These are phyloP conservation scores for Megalops cyprinoides DNA, from an alignment of 2,797 vertebrate species.

Conservation along the genomic window DNA sequence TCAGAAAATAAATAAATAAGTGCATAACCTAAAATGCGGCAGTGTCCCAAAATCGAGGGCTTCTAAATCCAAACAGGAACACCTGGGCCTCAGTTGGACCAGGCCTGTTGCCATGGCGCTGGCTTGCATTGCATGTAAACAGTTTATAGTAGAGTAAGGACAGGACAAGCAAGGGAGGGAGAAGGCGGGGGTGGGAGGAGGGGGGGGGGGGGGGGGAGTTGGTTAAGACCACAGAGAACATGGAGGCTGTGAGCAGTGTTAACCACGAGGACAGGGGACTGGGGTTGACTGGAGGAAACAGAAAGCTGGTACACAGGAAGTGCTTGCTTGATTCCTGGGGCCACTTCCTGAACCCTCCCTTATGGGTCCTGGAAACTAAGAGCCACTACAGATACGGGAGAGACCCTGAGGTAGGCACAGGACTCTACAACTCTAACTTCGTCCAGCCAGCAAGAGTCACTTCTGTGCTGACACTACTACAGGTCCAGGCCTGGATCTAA, in stretches of 20 bases:
- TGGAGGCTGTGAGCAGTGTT: not conserved
- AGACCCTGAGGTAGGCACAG: too few relatives aligned
- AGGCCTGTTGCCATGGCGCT: constrained; percentile 48
- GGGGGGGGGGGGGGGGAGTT: constrained; percentile 26
- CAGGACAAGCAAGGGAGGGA: constrained; percentile 14
- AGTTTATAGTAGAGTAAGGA: constrained; percentile 62
- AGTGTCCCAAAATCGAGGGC: constrained; percentile 47
- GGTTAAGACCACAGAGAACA: not conserved
- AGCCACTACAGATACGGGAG: too few relatives aligned
- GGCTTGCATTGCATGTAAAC: constrained; percentile 62
- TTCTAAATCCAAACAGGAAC: constrained; percentile 71
- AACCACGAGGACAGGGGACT: not conserved
- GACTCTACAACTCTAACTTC: too few relatives aligned
- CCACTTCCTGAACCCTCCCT: too few relatives aligned
- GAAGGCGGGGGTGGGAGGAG: constrained; percentile 42
- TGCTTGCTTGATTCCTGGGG: too few relatives aligned
- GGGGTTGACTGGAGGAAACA: too few relatives aligned
- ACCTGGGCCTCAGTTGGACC: constrained; percentile 62
- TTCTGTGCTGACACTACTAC: too few relatives aligned
- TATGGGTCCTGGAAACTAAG: too few relatives aligned
- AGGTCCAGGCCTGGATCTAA: too few relatives aligned
- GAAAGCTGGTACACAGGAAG: too few relatives aligned
- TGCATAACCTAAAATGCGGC: too few relatives aligned
- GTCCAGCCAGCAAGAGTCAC: too few relatives aligned
- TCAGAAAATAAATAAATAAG: constrained; percentile 70